phyloP scores from a whole-genome alignment of 92 coral and sea anemone genomes.

The Phenganax subtilis region DNA sequence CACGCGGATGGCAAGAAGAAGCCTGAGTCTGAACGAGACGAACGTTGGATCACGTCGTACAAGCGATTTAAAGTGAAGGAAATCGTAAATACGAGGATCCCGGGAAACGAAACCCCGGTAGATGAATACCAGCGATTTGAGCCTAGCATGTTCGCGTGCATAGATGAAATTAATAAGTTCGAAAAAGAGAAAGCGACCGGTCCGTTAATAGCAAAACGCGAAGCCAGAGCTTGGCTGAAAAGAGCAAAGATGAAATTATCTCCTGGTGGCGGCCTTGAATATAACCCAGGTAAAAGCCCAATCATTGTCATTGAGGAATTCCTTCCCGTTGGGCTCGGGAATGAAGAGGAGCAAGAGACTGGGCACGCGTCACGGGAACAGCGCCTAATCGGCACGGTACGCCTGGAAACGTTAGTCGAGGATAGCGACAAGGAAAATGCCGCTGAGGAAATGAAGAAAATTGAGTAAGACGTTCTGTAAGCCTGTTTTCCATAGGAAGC shows the following conservation, averaged over 20 bases:
- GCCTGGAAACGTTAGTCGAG: slow-evolving; percentile 28
- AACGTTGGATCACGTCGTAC: slow-evolving; percentile 42
- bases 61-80: slow-evolving; percentile 68
- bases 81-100: slow-evolving; percentile 82
- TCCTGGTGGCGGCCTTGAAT: neutral
- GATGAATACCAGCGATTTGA: slow-evolving; percentile 70
- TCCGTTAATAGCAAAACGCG: neutral
- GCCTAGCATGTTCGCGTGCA: slow-evolving; percentile 70
- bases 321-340: slow-evolving; percentile 30
- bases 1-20: slow-evolving; percentile 12
- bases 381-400: neutral
- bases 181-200: slow-evolving; percentile 3
- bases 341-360: slow-evolving; percentile 29
- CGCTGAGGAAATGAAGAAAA: slow-evolving; percentile 64
- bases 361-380: slow-evolving; percentile 10
- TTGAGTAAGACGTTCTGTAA: slow-evolving; percentile 47
- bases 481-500: too few species aligned
- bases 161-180: slow-evolving; percentile 47
- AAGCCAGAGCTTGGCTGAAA: slow-evolving; percentile 15
- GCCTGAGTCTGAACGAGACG: slow-evolving; percentile 45
- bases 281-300: slow-evolving; percentile 63
- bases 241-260: slow-evolving; percentile 12
- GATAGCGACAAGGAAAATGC: slow-evolving; percentile 54
- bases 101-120: slow-evolving; percentile 54
- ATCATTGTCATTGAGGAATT: slow-evolving; percentile 87